phyloP scores from a whole-genome alignment of 1,140 invertebrate species.

The Hypsibius dujardini region DNA sequence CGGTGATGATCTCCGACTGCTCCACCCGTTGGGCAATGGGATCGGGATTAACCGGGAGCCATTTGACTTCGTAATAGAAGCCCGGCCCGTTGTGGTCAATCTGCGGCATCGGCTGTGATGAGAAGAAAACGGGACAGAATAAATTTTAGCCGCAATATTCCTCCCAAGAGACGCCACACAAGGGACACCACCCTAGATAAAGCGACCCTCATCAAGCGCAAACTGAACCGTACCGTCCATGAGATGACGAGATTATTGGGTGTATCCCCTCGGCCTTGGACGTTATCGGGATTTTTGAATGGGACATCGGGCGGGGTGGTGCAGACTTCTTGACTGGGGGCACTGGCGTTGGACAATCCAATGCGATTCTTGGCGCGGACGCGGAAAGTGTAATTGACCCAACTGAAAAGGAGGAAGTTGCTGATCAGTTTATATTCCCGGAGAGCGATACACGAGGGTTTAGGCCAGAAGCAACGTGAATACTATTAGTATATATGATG shows the following conservation, averaged over 20 bases:
- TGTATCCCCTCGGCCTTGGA: constrained; percentile 65
- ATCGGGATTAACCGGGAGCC: constrained; percentile 50
- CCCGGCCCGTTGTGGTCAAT: constrained; percentile 86
- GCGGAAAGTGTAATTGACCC: constrained; percentile 5
- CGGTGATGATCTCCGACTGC: constrained; percentile 49
- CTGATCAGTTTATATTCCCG: too few relatives aligned
- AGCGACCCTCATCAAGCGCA: constrained; percentile 10
- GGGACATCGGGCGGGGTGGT: constrained; percentile 71
- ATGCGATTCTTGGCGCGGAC: not conserved
- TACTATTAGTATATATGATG: too few relatives aligned
- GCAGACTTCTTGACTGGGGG: constrained; percentile 54
- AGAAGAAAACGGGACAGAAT: constrained; percentile 20
- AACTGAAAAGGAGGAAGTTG: too few relatives aligned
- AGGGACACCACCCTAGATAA: too few relatives aligned
- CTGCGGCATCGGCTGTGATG: constrained; percentile 63
- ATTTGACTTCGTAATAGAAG: constrained; percentile 76
- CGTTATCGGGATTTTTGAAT: constrained; percentile 81
- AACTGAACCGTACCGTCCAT: constrained; percentile 72
- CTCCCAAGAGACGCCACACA: too few relatives aligned
- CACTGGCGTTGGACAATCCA: constrained; percentile 45
- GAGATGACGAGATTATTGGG: constrained; percentile 77
- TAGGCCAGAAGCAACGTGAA: too few relatives aligned
- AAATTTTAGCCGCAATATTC: constrained; percentile 18
- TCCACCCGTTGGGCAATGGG: constrained; percentile 44
- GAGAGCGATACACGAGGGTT: too few relatives aligned